Conservation (phyloP, 2,888 invertebrate species). For the Perithous albicinctus region DNA sequence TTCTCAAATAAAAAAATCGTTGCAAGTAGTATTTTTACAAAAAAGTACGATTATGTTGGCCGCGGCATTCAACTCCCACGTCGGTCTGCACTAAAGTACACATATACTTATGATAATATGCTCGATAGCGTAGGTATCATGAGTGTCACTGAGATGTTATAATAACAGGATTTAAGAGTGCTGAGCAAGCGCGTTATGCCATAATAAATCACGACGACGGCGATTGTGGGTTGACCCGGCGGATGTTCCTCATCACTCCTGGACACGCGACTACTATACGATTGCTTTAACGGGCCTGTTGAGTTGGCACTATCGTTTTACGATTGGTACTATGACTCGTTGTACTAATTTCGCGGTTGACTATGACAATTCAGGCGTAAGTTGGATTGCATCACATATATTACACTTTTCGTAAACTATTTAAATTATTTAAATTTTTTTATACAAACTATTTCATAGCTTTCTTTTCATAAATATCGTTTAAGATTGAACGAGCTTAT, state of each 20-base stretch:
- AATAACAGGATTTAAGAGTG: slow-evolving; percentile 55
- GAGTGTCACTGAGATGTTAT: slow-evolving; percentile 33
- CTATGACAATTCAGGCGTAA: slow-evolving; percentile 35
- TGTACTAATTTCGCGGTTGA: slow-evolving; percentile 27
- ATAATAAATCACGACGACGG: slow-evolving; percentile 59
- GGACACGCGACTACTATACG: slow-evolving; percentile 69
- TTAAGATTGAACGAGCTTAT: background rate
- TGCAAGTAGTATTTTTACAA: too few relatives aligned
- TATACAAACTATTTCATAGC: too few relatives aligned
- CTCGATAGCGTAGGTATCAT: slow-evolving; percentile 17
- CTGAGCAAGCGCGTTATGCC: slow-evolving; percentile 49
- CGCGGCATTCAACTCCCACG: too few relatives aligned
- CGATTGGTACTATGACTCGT: slow-evolving; percentile 59
- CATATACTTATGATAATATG: slow-evolving; percentile 29
- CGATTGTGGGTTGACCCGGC: slow-evolving; percentile 64
- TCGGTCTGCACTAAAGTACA: background rate
- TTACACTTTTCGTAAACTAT: background rate
- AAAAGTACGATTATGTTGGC: too few relatives aligned
- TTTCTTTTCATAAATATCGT: background rate
- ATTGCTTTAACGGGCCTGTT: slow-evolving; percentile 73
- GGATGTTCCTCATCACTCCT: slow-evolving; percentile 70
- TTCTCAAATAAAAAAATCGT: too few relatives aligned
- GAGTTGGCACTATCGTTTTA: slow-evolving; percentile 70
- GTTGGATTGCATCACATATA: slow-evolving; percentile 3
- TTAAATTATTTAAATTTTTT: too few relatives aligned